Conservation (phyloP, 37 sponge, comb jelly and placozoan species). For the Sycon ciliatum region DNA sequence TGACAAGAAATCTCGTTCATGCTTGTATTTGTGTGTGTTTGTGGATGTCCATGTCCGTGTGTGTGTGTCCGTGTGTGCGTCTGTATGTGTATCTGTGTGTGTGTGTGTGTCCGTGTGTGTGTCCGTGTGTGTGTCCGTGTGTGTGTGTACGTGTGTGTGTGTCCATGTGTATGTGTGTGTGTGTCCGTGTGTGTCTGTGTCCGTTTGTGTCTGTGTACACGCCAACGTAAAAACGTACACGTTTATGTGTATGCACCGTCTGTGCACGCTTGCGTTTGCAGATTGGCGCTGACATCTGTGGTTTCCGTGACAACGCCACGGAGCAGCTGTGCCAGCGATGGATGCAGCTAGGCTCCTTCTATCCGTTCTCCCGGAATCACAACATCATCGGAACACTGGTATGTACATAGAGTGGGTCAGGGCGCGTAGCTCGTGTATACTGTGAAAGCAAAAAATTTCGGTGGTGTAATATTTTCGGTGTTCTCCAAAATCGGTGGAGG, state of each 20-base stretch:
- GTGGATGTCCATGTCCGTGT: conserved; percentile 16
- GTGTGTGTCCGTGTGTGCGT: conserved; percentile 24
- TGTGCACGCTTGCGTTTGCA: conserved; percentile 5
- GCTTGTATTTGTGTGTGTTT: not conserved
- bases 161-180: too few relatives aligned
- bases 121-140: not conserved
- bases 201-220: not conserved
- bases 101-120: conserved; percentile 24
- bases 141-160: conserved; percentile 1
- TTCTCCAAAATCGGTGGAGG: too few relatives aligned
- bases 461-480: too few relatives aligned
- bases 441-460: too few relatives aligned
- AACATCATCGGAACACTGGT: conserved; percentile 29
- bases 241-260: not conserved
- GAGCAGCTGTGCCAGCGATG: conserved; percentile 70
- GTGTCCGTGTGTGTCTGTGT: not conserved
- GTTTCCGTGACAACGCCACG: conserved; percentile 53
- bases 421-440: too few relatives aligned
- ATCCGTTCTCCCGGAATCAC: conserved; percentile 78
- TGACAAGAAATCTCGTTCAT: too few relatives aligned
- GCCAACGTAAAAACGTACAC: not conserved
- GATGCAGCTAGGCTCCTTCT: conserved; percentile 78
- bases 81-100: conserved; percentile 25
- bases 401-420: too few relatives aligned
- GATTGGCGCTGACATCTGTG: conserved; percentile 83